Evolutionary conservation across 37 sponge, comb jelly and placozoan genomes (phyloP), one percentile per base, ranked within the genome.

Genomic region (Chondrosia reniformis): DNA sequence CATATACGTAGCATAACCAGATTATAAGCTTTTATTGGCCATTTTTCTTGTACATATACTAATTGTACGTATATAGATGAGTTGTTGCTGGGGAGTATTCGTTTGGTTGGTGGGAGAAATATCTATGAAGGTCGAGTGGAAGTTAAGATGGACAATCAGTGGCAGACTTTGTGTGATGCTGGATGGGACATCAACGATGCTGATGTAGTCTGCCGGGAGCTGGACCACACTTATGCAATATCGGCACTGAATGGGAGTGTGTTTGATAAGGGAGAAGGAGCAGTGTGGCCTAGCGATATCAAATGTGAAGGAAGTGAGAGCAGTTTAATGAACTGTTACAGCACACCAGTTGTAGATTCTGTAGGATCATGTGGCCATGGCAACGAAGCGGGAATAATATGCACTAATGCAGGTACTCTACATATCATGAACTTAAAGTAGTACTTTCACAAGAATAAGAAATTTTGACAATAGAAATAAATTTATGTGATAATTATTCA

Each of bases 161-260:
- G 72, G 72, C 40, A 69, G 12, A 69, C 72, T 8, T 12, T 69
- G 42, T 69, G 72, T 69, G 72, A 44, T 21, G 15, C 41, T 5
- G 4, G 24, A 24, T 69, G 72, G 72, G 72, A 69, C 72, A 69
- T 69, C 72, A 69, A 6, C 36, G 72, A 69, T 69, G 72, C 72
- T 2, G 72, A 69, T 17, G 72, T 69, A 10, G 21, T 69, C 41
- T 69, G 72, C 9, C 24, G 31, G 40, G 72, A 69, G 36, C 72
- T 69, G 39, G 72, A 44, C 2, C n/a, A n/a, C 12, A 44, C 39
- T 13, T 69, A 69, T 69, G 72, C 72, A 6, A 25, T 69, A 19
- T 34, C 72, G 38, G 42, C 72, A 13, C 44, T 69, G 4, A 39
- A 17, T 5, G 72, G 72, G 19, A 44, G 44, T 2, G 72, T 41